Conservation (phyloP, 2,113 vertebrate species). For the Cercopithecus mona region DNA sequence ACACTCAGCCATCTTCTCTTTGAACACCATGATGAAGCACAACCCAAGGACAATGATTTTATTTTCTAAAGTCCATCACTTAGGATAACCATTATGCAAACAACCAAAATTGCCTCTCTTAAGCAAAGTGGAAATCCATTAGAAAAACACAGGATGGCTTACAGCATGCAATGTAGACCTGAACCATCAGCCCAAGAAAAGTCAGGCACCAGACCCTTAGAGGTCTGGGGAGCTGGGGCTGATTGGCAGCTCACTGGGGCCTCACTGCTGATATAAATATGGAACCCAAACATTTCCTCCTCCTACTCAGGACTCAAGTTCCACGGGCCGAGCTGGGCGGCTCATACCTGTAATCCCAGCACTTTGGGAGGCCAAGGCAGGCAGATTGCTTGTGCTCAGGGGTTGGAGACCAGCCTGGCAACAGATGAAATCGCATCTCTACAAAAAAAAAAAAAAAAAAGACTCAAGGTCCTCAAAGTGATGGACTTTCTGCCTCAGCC, state of each 20-base stretch:
- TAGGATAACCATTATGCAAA: not conserved
- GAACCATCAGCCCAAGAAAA: not conserved
- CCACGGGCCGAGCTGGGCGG: no score
- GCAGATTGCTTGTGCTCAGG: no score
- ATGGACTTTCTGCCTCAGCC: no score
- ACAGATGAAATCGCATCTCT: no score
- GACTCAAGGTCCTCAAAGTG: not conserved
- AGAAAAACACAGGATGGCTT: not conserved
- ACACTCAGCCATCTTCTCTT: not conserved
- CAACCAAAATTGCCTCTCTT: not conserved
- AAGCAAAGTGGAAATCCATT: not conserved
- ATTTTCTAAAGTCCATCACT: not conserved
- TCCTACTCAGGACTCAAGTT: not conserved
- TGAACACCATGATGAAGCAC: not conserved
- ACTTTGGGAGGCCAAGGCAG: no score
- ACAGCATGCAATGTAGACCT: not conserved
- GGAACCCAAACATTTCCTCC: not conserved
- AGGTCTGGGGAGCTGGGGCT: not conserved
- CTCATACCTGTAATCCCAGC: no score
- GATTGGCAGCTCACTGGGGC: not conserved
- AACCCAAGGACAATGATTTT: not conserved
- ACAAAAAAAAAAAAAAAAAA: no score
- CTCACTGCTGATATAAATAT: not conserved
- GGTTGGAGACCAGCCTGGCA: no score
- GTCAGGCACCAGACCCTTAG: not conserved